Evolutionary conservation across 2,888 invertebrate genomes (phyloP).

Genomic region (Pollenia griseotomentosa): DNA sequence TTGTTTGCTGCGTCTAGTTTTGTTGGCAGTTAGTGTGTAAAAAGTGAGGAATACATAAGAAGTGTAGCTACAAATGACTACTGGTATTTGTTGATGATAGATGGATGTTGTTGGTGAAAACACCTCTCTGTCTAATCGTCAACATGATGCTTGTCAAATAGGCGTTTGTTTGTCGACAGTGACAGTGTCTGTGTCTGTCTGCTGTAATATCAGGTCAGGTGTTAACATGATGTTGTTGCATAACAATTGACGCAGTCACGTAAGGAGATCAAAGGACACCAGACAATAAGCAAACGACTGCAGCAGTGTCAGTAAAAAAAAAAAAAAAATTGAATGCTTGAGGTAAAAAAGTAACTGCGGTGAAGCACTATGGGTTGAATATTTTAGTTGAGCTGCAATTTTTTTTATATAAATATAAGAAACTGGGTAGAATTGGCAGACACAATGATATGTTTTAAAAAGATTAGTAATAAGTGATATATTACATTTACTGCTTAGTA

Average conservation of each 20-base stretch:
- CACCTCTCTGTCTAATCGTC: conserved; percentile 60
- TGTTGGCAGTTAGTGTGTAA: background rate
- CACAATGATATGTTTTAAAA: no score
- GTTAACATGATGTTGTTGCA: conserved; percentile 75
- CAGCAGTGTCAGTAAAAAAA: conserved; percentile 44
- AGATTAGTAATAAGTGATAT: no score
- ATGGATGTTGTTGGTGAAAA: conserved; percentile 36
- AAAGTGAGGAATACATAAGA: background rate
- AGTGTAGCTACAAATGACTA: background rate
- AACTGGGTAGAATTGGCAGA: no score
- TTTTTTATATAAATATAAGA: background rate
- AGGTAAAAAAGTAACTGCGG: conserved; percentile 34
- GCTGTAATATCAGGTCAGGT: conserved; percentile 73
- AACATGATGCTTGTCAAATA: conserved; percentile 53
- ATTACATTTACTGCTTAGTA: no score
- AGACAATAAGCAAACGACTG: conserved; percentile 54
- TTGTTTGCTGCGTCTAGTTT: background rate
- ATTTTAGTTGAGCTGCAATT: background rate
- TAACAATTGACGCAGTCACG: conserved; percentile 78
- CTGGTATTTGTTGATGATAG: background rate
- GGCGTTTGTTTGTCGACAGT: conserved; percentile 14
- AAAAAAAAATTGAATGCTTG: conserved; percentile 15
- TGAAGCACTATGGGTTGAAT: conserved; percentile 27
- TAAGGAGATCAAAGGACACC: conserved; percentile 77
- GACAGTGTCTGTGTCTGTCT: conserved; percentile 26